Conservation (phyloP, 2,113 vertebrate species). For the Passer domesticus region DNA sequence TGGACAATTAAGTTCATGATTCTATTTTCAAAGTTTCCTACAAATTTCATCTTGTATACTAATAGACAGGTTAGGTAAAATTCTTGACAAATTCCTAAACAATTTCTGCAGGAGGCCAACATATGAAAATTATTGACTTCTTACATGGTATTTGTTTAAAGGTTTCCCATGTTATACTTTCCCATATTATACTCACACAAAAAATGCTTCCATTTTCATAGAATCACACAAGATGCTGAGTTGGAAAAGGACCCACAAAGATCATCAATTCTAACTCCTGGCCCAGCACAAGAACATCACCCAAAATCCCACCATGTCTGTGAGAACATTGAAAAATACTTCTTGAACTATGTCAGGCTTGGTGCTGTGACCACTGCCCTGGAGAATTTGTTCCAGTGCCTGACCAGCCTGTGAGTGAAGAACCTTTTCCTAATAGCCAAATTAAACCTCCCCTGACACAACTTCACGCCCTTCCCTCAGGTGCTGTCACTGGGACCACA, state of each 20-base stretch:
- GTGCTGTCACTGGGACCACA: background rate
- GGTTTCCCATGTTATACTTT: background rate
- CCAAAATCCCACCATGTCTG: background rate
- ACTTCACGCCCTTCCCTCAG: fast-evolving
- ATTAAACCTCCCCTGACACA: background rate
- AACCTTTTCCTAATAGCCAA: background rate
- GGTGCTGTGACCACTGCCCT: background rate
- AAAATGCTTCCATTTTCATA: background rate
- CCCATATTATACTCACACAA: background rate
- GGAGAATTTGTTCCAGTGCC: background rate
- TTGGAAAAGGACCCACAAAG: background rate
- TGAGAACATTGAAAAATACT: background rate
- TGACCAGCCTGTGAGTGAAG: background rate
- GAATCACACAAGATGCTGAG: background rate
- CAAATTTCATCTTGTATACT: background rate
- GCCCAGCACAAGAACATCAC: background rate
- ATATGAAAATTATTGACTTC: background rate
- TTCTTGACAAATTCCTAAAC: background rate
- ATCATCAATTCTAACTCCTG: fast-evolving
- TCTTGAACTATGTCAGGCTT: background rate
- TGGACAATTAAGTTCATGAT: background rate
- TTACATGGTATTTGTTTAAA: background rate
- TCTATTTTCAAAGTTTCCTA: background rate
- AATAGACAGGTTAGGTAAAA: background rate
- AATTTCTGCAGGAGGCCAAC: background rate